Base-by-base conservation (phyloP, 53 echinoderm and acorn worm genomes). In the Henricia sp. region DNA sequence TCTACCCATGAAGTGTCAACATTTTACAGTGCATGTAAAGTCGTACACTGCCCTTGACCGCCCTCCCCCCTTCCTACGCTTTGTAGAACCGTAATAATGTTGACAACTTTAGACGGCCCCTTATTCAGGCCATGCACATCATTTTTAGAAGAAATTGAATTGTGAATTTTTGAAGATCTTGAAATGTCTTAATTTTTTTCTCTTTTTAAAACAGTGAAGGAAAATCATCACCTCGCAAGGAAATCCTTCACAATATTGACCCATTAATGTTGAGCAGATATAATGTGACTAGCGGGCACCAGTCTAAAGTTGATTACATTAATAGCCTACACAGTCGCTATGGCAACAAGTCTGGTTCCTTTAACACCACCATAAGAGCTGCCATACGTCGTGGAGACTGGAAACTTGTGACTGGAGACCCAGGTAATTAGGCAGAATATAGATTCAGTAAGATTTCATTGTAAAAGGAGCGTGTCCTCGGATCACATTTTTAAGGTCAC, bases 341-440 rank as follows among this genome's bases (percentile, higher is more conserved):
- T 44, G 44, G 44, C 38, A 68, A 42, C 23, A 5, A 38, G 68
- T 37, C 60, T 44, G 59, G 48, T 52, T 38, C 83, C 83, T 52
- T 17, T 54, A 84, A 86, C 51, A 74, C 72, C 16, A 68, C 75
- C 24, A 91, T 84, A 51, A 66, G 89, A 58, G 89, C 92, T 39
- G 95, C 95, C 26, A 89, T 95, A 37, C 56, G 95, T 73, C 62
- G 64, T 42, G 90, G 92, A 14, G 87, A 95, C 37, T 95, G 95
- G 95, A 95, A 95, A 50, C 95, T 95, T 6, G 71, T 95, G 33
- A 95, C 92, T 6, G 94, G 94, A 25, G 28, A 52, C 5, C 94
- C 94, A 77, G 91, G 94, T 91, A 67, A 26, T 6, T 44, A 44
- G 6, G 3, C 29, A 36, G 33, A 13, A 8, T 2, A 3, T 19